Conservation (phyloP, 2,888 invertebrate genomes). For the Sepiola atlantica region DNA sequence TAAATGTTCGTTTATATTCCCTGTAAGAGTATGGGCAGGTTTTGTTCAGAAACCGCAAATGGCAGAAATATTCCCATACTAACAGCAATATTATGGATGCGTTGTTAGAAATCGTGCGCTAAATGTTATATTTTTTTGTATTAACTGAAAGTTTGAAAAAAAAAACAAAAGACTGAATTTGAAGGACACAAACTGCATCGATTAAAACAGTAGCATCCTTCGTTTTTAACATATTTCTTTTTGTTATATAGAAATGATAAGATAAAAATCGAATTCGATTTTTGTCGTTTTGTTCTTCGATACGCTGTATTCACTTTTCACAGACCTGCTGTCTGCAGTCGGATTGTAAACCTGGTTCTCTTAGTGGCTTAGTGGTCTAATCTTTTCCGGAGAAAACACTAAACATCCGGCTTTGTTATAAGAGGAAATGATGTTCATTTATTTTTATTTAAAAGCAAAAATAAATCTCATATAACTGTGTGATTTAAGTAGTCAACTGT, state of each 20-base stretch:
- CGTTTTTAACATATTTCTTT: background rate
- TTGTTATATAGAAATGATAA: background rate
- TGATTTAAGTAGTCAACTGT: too few species aligned
- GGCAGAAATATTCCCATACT: background rate
- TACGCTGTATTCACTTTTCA: background rate
- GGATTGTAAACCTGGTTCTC: background rate
- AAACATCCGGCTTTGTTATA: background rate
- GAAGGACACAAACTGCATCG: background rate
- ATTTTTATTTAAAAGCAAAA: background rate
- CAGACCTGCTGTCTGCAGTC: background rate
- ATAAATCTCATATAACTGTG: too few species aligned
- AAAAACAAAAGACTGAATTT: background rate
- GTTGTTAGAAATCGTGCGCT: background rate
- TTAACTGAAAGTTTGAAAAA: background rate
- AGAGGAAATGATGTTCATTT: too few species aligned
- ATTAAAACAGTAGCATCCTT: background rate
- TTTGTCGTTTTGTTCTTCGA: background rate
- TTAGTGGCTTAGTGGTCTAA: background rate
- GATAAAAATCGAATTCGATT: slow-evolving; percentile 23
- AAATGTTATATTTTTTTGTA: background rate
- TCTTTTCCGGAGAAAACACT: background rate
- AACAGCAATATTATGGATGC: background rate
- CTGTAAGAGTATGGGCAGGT: too few species aligned
- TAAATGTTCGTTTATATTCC: too few species aligned
- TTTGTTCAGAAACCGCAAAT: too few species aligned